A percentile compares a stretch with the other conserved stretches of the same genome.
Evolutionary conservation across 37 sponge, comb jelly and placozoan genomes (phyloP).

Genomic region (Haliclona indistincta): DNA sequence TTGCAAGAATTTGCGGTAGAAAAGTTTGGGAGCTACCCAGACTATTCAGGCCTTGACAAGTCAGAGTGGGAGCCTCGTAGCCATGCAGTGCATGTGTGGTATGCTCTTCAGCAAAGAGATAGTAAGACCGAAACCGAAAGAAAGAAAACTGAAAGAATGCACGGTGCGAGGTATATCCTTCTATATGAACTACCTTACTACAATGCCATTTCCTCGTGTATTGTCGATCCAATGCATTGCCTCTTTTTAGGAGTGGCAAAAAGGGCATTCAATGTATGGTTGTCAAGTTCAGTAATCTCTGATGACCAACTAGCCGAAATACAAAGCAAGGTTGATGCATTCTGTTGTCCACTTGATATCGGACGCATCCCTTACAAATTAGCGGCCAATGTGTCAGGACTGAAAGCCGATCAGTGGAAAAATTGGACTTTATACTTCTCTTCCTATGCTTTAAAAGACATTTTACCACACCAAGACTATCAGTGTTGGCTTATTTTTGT

Average conservation of each 20-base stretch:
- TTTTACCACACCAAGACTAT: slow-evolving; percentile 12
- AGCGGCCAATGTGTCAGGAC: no score
- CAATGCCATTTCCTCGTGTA: slow-evolving; percentile 17
- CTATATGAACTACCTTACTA: slow-evolving; percentile 50
- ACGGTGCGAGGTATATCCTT: slow-evolving; percentile 21
- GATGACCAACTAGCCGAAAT: slow-evolving; percentile 12
- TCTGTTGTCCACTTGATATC: no score
- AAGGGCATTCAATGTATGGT: slow-evolving; percentile 13
- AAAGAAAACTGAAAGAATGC: slow-evolving; percentile 7
- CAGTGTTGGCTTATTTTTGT: slow-evolving; percentile 61
- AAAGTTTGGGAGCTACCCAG: slow-evolving; percentile 31
- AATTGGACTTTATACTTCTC: no score
- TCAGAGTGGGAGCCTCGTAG: slow-evolving; percentile 12
- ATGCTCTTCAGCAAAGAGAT: not conserved
- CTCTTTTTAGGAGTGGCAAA: slow-evolving; percentile 47
- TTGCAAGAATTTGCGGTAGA: slow-evolving; percentile 15
- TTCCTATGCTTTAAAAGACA: no score
- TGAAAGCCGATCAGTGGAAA: no score
- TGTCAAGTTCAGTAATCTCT: not conserved
- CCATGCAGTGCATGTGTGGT: not conserved
- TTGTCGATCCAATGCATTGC: no score
- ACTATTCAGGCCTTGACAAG: slow-evolving; percentile 33
- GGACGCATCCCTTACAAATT: no score
- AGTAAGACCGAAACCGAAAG: slow-evolving; percentile 5
- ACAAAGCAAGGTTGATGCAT: slow-evolving; percentile 16